These are phyloP conservation scores for Trichacis sp. DNA, from an alignment of 2,888 invertebrate species.

Conservation along the genomic window DNA sequence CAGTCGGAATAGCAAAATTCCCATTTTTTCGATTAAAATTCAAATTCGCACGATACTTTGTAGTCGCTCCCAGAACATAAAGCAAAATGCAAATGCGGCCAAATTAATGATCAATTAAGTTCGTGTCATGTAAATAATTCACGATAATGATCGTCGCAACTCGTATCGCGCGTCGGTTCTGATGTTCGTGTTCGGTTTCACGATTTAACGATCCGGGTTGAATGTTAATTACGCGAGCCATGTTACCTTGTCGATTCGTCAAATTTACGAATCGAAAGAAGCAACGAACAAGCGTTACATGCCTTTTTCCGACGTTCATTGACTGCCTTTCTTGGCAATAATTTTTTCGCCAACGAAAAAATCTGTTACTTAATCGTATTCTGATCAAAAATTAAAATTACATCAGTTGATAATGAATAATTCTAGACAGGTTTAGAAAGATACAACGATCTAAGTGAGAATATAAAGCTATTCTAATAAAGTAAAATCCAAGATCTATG, in stretches of 20 bases:
- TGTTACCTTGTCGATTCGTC: too few relatives aligned
- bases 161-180: slow-evolving; percentile 36
- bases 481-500: too few relatives aligned
- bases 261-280: neutral
- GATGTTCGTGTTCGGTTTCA: slow-evolving; percentile 39
- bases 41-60: neutral
- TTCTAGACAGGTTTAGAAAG: too few relatives aligned
- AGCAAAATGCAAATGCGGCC: neutral
- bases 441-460: too few relatives aligned
- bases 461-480: too few relatives aligned
- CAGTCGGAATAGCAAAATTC: too few relatives aligned
- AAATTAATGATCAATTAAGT: neutral
- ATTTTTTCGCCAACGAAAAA: too few relatives aligned
- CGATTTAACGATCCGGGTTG: slow-evolving; percentile 29
- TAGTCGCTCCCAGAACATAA: neutral
- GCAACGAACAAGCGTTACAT: too few relatives aligned
- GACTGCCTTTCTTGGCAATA: too few relatives aligned
- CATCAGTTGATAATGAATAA: too few relatives aligned
- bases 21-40: neutral
- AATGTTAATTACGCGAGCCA: slow-evolving; percentile 10
- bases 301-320: neutral
- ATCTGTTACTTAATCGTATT: too few relatives aligned
- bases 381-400: too few relatives aligned
- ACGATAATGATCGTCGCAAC: slow-evolving; percentile 23
- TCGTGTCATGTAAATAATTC: slow-evolving; percentile 20